A percentile compares a stretch with the other conserved stretches of the same genome.
These are phyloP conservation scores for Athalia cordata DNA, from an alignment of 2,888 invertebrate species.

Conservation along the genomic window DNA sequence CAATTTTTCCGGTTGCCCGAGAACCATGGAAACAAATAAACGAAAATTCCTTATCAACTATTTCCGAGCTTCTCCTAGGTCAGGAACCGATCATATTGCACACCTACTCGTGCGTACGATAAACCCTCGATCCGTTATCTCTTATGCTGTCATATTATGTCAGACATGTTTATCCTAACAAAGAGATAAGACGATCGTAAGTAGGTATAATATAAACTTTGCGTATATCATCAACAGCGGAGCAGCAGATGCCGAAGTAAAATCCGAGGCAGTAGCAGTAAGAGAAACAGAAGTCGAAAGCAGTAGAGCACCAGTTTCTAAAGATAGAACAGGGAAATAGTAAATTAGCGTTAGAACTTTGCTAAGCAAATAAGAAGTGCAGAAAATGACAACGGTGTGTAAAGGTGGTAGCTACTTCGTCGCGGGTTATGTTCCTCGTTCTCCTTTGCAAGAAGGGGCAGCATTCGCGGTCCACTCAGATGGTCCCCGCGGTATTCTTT, in stretches of 20 bases:
- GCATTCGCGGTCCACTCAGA: slow-evolving; percentile 2
- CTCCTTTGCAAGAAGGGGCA: neutral
- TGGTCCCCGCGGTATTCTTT: neutral
- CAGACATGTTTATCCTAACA: neutral
- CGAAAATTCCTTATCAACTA: neutral
- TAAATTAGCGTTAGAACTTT: slow-evolving; percentile 42
- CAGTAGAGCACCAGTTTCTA: neutral
- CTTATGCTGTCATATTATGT: neutral
- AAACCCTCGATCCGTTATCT: neutral
- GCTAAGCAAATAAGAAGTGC: slow-evolving; percentile 38
- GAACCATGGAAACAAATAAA: too few relatives aligned
- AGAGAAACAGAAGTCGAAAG: neutral
- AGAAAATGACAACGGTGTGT: neutral
- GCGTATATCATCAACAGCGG: neutral
- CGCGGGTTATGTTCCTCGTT: neutral
- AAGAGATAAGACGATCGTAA: neutral
- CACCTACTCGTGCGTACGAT: neutral
- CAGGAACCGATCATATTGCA: slow-evolving; percentile 5
- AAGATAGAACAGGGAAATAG: slow-evolving; percentile 43
- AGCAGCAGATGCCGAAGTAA: neutral
- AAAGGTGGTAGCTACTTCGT: neutral
- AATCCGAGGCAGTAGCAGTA: neutral
- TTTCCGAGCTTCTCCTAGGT: neutral
- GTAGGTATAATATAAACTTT: neutral
- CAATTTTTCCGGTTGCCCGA: too few relatives aligned